A percentile compares a stretch with the other conserved stretches of the same genome.
Conservation (phyloP, 2,888 invertebrate species). For the Lacanobia oleracea region DNA sequence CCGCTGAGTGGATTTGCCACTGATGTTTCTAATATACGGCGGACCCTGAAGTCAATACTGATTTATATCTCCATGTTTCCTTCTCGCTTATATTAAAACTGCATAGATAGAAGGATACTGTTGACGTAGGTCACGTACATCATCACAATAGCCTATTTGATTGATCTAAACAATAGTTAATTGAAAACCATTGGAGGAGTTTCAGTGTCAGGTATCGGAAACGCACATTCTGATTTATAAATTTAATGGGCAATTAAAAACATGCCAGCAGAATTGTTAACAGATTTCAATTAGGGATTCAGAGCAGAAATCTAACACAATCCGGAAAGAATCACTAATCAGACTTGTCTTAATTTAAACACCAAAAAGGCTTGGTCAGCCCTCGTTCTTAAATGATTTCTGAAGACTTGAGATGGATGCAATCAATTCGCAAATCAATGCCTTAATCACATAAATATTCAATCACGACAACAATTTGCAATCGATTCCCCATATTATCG, state of each 20-base stretch:
- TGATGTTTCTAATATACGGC: not conserved
- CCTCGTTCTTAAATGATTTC: not conserved
- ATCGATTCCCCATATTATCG: not conserved
- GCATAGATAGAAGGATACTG: conserved; percentile 32
- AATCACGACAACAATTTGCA: not conserved
- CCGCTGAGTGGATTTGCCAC: not conserved
- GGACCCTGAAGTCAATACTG: not conserved
- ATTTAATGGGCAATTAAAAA: not conserved
- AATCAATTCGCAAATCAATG: not conserved
- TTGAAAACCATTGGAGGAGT: conserved; percentile 29
- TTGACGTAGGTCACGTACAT: conserved; percentile 34
- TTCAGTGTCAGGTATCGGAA: conserved; percentile 24
- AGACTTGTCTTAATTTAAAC: not conserved
- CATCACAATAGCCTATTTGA: conserved; percentile 44
- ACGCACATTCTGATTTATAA: not conserved
- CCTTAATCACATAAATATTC: conserved; percentile 5
- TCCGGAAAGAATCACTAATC: not conserved
- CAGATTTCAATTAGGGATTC: not conserved
- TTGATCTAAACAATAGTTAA: conserved; percentile 50
- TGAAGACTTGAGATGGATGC: not conserved
- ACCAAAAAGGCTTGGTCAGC: not conserved
- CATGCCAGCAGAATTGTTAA: not conserved
- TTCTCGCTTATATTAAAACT: not conserved
- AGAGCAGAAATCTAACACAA: not conserved
- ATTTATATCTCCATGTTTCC: not conserved